Evolutionary conservation across 2,888 invertebrate genomes (phyloP).

Genomic region (Ormia ochracea): DNA sequence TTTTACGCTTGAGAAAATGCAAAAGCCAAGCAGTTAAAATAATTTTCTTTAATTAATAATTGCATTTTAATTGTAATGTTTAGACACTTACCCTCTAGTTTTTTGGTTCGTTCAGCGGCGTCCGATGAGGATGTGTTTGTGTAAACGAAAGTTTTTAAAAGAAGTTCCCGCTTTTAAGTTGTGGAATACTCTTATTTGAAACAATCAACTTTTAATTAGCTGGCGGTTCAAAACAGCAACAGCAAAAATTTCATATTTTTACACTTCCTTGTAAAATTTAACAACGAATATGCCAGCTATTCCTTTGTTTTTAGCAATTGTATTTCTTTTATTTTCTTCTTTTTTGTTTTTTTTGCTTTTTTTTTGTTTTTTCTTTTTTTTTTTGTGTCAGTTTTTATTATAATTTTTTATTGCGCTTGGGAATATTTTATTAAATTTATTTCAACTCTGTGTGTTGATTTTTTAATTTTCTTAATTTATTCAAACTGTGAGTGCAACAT

Average conservation of each 20-base stretch:
- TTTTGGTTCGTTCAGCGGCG: not conserved
- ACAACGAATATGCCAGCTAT: constrained; percentile 6
- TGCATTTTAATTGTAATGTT: not conserved
- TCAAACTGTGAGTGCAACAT: not conserved
- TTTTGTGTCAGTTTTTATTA: constrained; percentile 11
- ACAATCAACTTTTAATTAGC: constrained; percentile 6
- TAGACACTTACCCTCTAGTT: constrained; percentile 28
- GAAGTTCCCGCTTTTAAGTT: constrained; percentile 28
- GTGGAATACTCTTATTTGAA: constrained; percentile 13
- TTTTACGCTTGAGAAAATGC: not conserved
- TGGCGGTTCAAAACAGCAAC: not conserved
- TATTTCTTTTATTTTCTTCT: constrained; percentile 12
- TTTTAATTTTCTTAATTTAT: not conserved
- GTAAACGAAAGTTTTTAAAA: not conserved
- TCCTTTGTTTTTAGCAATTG: not conserved
- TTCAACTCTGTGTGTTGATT: not conserved
- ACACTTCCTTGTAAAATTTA: constrained; percentile 54
- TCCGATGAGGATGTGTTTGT: not conserved
- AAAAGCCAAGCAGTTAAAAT: not conserved
- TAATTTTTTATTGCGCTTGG: constrained; percentile 16
- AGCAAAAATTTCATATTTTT: constrained; percentile 17
- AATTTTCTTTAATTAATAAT: not conserved
- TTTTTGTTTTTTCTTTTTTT: not conserved
- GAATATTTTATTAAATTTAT: constrained; percentile 11
- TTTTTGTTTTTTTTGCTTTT: not conserved